Conservation (phyloP, 2,888 invertebrate genomes). For the Ramazzottius varieornatus region DNA sequence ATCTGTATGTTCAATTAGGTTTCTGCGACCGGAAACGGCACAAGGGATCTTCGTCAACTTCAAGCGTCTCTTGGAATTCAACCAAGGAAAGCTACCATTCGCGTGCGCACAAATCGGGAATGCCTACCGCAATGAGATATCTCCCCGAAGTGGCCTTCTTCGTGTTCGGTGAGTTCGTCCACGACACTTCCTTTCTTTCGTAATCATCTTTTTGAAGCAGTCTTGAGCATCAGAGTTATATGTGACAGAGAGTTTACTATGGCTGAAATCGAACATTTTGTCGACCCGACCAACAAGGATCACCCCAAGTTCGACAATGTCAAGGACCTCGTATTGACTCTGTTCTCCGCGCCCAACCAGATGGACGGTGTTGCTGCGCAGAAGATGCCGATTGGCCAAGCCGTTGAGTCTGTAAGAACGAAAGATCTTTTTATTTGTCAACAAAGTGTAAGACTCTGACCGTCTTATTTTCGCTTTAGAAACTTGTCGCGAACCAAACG, state of each 20-base stretch:
- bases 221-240: no score
- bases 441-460: no score
- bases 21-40: constrained; percentile 87
- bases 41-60: constrained; percentile 99
- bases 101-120: constrained; percentile 97
- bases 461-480: constrained; percentile 9
- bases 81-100: constrained; percentile 80
- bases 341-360: constrained; percentile 87
- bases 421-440: neutral
- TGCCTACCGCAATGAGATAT: constrained; percentile 95
- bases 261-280: constrained; percentile 99
- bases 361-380: constrained; percentile 70
- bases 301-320: constrained; percentile 66
- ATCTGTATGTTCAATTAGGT: no score
- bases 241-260: constrained; percentile 79
- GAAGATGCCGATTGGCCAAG: constrained; percentile 50
- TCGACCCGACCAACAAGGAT: constrained; percentile 59
- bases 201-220: constrained; percentile 4
- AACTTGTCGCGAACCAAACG: constrained; percentile 79
- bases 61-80: constrained; percentile 82
- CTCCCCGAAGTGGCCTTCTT: constrained; percentile 77
- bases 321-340: constrained; percentile 41
- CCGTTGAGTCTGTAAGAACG: constrained; percentile 38
- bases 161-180: constrained; percentile 36
- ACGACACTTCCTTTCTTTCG: neutral